phyloP scores from a whole-genome alignment of 1,140 invertebrate species.

The Tetramorium alpestre region DNA sequence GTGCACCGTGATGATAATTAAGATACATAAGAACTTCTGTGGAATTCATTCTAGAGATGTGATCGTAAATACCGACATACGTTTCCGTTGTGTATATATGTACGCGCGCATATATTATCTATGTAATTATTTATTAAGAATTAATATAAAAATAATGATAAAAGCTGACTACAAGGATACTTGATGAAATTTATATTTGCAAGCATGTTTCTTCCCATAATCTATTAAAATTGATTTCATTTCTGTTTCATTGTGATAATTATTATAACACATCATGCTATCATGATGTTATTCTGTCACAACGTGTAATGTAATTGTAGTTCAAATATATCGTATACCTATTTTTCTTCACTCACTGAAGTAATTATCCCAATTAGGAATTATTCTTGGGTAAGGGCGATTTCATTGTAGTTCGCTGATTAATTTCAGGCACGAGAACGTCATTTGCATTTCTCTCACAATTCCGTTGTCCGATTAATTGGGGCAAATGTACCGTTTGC shows the following conservation, averaged over 20 bases:
- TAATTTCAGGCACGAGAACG: constrained; percentile 14
- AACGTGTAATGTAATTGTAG: background rate
- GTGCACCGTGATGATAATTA: constrained; percentile 8
- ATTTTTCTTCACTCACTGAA: background rate
- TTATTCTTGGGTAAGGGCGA: background rate
- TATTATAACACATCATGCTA: background rate
- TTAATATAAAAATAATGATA: too few relatives aligned
- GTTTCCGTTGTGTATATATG: background rate
- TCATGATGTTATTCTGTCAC: too few relatives aligned
- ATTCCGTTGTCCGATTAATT: constrained; percentile 41
- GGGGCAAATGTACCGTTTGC: constrained; percentile 46
- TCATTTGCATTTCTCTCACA: constrained; percentile 41
- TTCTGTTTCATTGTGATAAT: background rate
- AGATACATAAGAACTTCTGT: background rate
- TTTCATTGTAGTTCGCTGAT: background rate
- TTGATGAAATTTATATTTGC: background rate
- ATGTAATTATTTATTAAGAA: background rate
- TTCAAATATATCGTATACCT: background rate
- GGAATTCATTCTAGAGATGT: background rate
- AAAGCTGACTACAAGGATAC: background rate
- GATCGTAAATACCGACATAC: background rate
- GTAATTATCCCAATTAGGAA: constrained; percentile 12
- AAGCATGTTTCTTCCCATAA: background rate
- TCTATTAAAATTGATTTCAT: background rate
- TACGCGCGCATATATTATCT: background rate